Base-by-base conservation (phyloP, 2,888 invertebrate species). In the Amblyteles armatorius region DNA sequence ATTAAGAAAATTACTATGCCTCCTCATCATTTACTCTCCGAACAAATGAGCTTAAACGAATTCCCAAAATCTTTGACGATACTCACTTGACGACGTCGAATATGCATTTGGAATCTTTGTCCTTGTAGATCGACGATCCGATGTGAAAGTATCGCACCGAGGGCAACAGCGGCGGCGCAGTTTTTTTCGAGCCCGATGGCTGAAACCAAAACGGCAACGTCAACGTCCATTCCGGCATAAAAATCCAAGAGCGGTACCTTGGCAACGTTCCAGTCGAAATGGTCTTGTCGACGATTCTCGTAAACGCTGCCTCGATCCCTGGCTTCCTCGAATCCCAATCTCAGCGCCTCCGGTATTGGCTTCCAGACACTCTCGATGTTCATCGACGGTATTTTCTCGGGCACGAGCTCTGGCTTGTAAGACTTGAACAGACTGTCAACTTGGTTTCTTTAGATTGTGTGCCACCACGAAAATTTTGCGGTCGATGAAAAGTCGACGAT, bases 331-430 rank as follows among this genome's bases (percentile, higher is more conserved):
- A 94, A 90, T 65, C 89, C 88, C 48, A 81, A 16, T 69, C 89
- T 86, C 9, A 94, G 79, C 33, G 57, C 55, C 79, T 93, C 91
- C 13, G 92, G 91, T 57, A 94, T 88, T 5, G 92, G 89, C 69
- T 87, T 92, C 93, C 93, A 94, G 13, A 90, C 89, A 79, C 91
- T 93, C 88, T 93, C 93, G 77, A 93, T 86, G 72, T 93, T 93
- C 72, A 92, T 88, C 6, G 93, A 88, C 16, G 88, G 87, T 73
- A 93, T 90, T 78, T 89, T 92, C 78, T 94, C 94, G 2, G 94
- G 94, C 0, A 94, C 94, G 55, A 92, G 86, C 84, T 93, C 93
- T 13, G 94, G 94, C 71, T 93, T 94, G 77, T 93, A 94, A 0
- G 93, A 93, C 81, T 94, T 94, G 79, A 92, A 94, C 65, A 94